A percentile compares a stretch with the other conserved stretches of the same genome.
These are phyloP conservation scores for Agrochola circellaris DNA, from an alignment of 2,888 invertebrate genomes.

Conservation along the genomic window DNA sequence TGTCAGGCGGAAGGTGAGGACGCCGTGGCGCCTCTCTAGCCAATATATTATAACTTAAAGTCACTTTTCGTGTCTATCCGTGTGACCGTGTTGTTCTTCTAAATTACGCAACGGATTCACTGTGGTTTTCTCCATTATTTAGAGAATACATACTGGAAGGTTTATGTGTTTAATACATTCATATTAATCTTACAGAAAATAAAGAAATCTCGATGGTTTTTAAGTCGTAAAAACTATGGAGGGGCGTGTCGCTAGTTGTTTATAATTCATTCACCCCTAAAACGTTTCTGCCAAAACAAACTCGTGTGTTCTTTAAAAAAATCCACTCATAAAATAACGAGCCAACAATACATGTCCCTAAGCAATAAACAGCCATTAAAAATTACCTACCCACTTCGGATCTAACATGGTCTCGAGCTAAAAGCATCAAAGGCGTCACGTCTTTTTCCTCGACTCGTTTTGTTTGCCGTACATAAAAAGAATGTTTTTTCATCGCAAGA, in stretches of 20 bases:
- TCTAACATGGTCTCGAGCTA: conserved; percentile 49
- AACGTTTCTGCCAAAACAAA: neutral
- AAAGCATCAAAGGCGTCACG: conserved; percentile 58
- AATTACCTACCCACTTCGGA: conserved; percentile 46
- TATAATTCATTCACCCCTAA: neutral
- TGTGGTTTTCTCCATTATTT: neutral
- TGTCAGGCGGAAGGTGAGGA: too few relatives aligned
- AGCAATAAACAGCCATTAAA: conserved; percentile 58
- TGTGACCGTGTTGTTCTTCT: neutral
- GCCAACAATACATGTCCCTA: conserved; percentile 25
- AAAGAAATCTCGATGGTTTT: neutral
- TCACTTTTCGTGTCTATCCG: neutral
- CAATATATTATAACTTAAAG: neutral
- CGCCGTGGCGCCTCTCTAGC: too few relatives aligned
- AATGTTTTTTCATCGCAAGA: conserved; percentile 44
- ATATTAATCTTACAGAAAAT: neutral
- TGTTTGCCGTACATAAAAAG: conserved; percentile 46
- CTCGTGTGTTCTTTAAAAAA: neutral
- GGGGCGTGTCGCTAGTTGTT: neutral
- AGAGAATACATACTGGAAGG: too few relatives aligned
- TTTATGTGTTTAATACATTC: too few relatives aligned
- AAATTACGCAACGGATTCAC: neutral
- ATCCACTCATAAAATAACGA: conserved; percentile 5
- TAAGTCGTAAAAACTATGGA: neutral
- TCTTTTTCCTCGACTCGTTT: conserved; percentile 43